Evolutionary conservation across 2,888 invertebrate species (phyloP), one percentile per base, ranked within the genome.

Genomic region (Dicycla oo): DNA sequence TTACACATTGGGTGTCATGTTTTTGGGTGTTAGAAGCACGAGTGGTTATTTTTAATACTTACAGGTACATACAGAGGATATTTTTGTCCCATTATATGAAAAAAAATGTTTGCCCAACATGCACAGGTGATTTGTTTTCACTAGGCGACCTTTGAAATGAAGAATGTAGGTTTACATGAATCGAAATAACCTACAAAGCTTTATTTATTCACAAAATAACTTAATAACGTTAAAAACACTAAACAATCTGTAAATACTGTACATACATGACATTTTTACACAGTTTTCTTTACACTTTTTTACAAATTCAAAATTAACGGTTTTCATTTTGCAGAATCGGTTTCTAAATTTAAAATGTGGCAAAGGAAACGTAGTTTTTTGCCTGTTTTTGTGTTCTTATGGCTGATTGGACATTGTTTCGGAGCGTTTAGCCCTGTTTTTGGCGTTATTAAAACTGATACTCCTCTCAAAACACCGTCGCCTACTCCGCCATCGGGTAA

Each of bases 401-500:
- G 67, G 83, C n/a, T 81, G 71, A 69, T 87, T 75, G 89, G 88
- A 69, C 81, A 79, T 49, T 85, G 86, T 82, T 76, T 82, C 53
- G 89, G 88, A 15, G 91, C 84, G 11, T 92, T 90, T 81, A 91
- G 90, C 77, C 90, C 92, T 5, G 86, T 86, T 69, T 90, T 91
- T 80, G 91, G 91, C 65, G 84, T 89, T 53, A 81, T 89, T 66
- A 89, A 88, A 87, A 89, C 88, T 23, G 89, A 91, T 56, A 73
- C 87, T 62, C 88, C 91, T 43, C 65, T 87, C 56, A 75, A 75
- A 62, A 73, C 80, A 63, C 87, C 88, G n/a, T 78, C 85, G 72
- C 87, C 91, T 23, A 89, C 89, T 40, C 83, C 86, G 49, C 86
- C 89, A n/a, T 81, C 86, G 81, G 93, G 92, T 92, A 92, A 92